A percentile compares a stretch with the other conserved stretches of the same genome.
Evolutionary conservation across 2,797 vertebrate genomes (phyloP).

Genomic region (Argyrosomus regius): DNA sequence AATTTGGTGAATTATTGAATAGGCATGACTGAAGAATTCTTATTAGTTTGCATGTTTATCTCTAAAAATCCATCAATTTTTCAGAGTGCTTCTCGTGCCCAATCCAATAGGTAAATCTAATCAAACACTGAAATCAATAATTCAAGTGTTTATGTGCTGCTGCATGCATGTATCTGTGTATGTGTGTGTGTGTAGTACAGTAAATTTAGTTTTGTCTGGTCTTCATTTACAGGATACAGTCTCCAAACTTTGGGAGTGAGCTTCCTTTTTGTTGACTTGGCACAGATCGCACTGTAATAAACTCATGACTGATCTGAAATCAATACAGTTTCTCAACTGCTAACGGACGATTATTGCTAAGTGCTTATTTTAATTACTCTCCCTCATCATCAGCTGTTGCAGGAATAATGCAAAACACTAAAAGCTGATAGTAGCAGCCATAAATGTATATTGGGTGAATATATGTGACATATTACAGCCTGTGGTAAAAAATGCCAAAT

Average conservation of each 20-base stretch:
- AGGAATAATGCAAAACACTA: constrained; percentile 20
- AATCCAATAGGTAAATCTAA: constrained; percentile 79
- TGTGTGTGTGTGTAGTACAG: constrained; percentile 25
- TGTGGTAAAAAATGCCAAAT: constrained; percentile 46
- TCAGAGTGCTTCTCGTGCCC: constrained; percentile 65
- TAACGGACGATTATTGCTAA: constrained; percentile 60
- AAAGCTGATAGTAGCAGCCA: constrained; percentile 3
- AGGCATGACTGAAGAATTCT: constrained; percentile 79
- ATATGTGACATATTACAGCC: constrained; percentile 28
- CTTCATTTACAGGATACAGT: constrained; percentile 41
- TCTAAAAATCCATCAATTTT: constrained; percentile 77
- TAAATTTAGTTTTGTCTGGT: constrained; percentile 28
- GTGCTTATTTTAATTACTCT: constrained; percentile 65
- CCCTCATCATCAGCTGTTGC: constrained; percentile 44
- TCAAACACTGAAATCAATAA: constrained; percentile 80
- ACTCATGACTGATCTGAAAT: constrained; percentile 71
- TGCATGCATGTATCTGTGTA: constrained; percentile 26
- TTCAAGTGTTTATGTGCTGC: constrained; percentile 71
- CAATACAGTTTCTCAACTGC: constrained; percentile 68
- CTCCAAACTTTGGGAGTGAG: constrained; percentile 55
- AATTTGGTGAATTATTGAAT: constrained; percentile 87
- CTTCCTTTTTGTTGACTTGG: constrained; percentile 44
- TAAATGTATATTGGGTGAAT: constrained; percentile 1
- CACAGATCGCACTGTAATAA: constrained; percentile 56
- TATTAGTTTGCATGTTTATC: constrained; percentile 84